Base-by-base conservation (phyloP, 2,888 invertebrate genomes). In the Sphecodes monilicornis region DNA sequence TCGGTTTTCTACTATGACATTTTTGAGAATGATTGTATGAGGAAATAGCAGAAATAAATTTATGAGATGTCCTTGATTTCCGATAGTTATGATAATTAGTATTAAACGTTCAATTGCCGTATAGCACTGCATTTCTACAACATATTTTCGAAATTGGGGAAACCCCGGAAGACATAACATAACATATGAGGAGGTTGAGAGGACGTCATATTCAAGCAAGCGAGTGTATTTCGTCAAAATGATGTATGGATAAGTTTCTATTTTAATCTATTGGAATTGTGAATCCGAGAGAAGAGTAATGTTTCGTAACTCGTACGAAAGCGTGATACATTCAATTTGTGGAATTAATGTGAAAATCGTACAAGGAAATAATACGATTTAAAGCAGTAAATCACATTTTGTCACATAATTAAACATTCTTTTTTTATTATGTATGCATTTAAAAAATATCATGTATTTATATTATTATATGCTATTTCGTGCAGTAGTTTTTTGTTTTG, bases 201-300 rank as follows among this genome's bases (percentile, higher is more conserved):
- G 29, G 11, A 29, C 29, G 8, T 60, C 16, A 6, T 29, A 60
- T 29, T 60, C 29, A 60, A 29, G 8, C 60, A 18, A 60, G 60
- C 60, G 54, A 60, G 6, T 29, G 16, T 29, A 60, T 29, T 29
- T 60, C 18, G 60, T 60, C 29, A 60, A 60, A 29, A 60, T 60
- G 60, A 60, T 60, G 60, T 60, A 18, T 60, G 29, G 29, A 16
- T 60, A 29, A n/a, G 60, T 60, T 29, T 60, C 60, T 60, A 60
- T 60, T 60, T 60, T 60, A 60, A 60, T 60, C 60, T 26, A 60
- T 60, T 29, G 18, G 6, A 29, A 60, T 60, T 60, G 16, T 18
- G 60, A 29, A 29, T 60, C 18, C 3, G 18, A 60, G 16, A 60
- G 18, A 18, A 29, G 3, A 16, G 13, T 29, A 26, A 26, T 29